These are phyloP conservation scores for Rotaria socialis DNA, from an alignment of 2,888 invertebrate genomes.

Conservation along the genomic window DNA sequence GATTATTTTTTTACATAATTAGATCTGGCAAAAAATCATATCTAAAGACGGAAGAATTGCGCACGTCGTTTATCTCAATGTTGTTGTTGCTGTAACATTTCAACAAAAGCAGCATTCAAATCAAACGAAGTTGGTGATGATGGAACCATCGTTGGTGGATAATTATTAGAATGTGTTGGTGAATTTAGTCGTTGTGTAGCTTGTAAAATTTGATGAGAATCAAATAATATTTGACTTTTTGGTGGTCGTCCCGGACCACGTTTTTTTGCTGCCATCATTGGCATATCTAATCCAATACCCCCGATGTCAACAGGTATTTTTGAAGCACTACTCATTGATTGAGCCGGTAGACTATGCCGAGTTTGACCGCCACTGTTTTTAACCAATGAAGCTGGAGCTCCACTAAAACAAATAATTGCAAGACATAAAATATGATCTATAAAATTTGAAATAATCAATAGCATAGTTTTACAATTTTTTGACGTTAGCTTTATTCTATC, in stretches of 20 bases:
- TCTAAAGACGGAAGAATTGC: slow-evolving; percentile 15
- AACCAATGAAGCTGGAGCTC: background rate
- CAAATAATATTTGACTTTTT: slow-evolving; percentile 17
- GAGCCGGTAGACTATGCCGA: background rate
- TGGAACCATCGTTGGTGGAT: slow-evolving; percentile 25
- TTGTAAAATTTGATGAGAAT: slow-evolving; percentile 15
- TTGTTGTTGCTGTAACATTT: slow-evolving; percentile 23
- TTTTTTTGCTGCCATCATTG: slow-evolving; percentile 16
- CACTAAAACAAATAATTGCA: background rate
- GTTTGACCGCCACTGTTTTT: background rate
- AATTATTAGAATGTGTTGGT: background rate
- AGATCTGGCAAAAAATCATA: background rate
- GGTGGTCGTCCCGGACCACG: slow-evolving; percentile 18
- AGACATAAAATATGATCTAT: no score
- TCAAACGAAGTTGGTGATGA: background rate
- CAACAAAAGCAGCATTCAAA: slow-evolving; percentile 16
- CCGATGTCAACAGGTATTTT: background rate
- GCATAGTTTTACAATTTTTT: no score
- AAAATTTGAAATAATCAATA: no score
- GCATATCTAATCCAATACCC: background rate
- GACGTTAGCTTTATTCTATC: no score
- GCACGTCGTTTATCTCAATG: background rate
- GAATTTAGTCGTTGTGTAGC: background rate
- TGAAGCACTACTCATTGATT: background rate
- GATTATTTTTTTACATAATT: background rate